These are phyloP conservation scores for Pempheris klunzingeri DNA, from an alignment of 2,797 vertebrate species.

Conservation along the genomic window DNA sequence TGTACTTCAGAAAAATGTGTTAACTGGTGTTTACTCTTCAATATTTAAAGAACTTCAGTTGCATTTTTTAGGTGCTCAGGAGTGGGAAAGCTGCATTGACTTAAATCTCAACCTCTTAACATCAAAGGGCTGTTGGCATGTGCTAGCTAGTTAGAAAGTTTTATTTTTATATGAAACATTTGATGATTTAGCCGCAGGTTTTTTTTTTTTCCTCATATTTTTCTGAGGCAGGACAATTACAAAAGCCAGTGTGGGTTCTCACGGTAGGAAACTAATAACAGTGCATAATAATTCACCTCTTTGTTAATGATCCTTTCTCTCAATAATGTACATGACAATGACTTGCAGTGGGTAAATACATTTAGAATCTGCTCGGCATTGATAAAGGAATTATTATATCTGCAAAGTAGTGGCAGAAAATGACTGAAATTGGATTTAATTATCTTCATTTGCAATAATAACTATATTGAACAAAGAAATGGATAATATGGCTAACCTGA, in stretches of 20 bases:
- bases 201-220: not conserved
- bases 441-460: not conserved
- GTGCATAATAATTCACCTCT: not conserved
- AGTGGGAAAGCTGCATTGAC: not conserved
- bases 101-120: not conserved
- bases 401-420: not conserved
- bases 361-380: not conserved
- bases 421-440: not conserved
- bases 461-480: not conserved
- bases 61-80: not conserved
- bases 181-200: not conserved
- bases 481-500: not conserved
- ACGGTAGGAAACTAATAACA: not conserved
- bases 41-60: not conserved
- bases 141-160: not conserved
- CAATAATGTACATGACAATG: not conserved
- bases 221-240: constrained; percentile 14
- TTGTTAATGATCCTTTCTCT: not conserved
- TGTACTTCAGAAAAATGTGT: constrained; percentile 2
- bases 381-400: not conserved
- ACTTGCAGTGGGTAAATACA: not conserved
- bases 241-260: not conserved
- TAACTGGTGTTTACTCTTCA: not conserved
- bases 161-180: not conserved
- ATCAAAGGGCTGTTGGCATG: not conserved